Percentiles rank a stretch among this genome's conserved stretches.
phyloP scores from a whole-genome alignment of 2,113 vertebrate species.

The Crypturellus undulatus region DNA sequence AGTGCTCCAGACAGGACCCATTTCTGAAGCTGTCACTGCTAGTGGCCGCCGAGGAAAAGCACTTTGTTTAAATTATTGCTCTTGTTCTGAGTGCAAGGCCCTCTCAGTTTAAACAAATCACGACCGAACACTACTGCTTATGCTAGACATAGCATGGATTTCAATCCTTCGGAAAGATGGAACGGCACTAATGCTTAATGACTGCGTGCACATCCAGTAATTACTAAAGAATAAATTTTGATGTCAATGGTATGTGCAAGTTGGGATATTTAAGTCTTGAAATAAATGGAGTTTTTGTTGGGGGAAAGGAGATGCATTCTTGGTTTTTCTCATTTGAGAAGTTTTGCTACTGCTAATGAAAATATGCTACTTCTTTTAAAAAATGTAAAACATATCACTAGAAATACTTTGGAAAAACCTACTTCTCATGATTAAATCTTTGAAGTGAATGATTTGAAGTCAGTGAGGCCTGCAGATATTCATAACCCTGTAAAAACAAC shows the following conservation, averaged over 20 bases:
- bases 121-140: conserved; percentile 24
- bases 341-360: background rate
- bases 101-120: conserved; percentile 56
- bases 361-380: background rate
- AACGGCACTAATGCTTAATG: conserved; percentile 56
- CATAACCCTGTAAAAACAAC: background rate
- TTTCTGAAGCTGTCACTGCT: background rate
- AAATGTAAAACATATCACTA: background rate
- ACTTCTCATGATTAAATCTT: background rate
- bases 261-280: background rate
- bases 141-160: conserved; percentile 19
- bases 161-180: conserved; percentile 30
- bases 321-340: conserved; percentile 1
- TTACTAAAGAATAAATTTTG: conserved; percentile 64
- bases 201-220: conserved; percentile 61
- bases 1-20: accelerated
- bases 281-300: background rate
- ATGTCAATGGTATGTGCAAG: conserved; percentile 14
- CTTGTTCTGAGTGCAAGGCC: background rate
- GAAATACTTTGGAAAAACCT: background rate
- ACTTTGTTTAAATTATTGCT: background rate
- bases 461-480: background rate
- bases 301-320: background rate
- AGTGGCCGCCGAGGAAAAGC: background rate
- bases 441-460: background rate